Base-by-base conservation (phyloP, 2,888 invertebrate genomes). In the Meiosimyza platycephala region DNA sequence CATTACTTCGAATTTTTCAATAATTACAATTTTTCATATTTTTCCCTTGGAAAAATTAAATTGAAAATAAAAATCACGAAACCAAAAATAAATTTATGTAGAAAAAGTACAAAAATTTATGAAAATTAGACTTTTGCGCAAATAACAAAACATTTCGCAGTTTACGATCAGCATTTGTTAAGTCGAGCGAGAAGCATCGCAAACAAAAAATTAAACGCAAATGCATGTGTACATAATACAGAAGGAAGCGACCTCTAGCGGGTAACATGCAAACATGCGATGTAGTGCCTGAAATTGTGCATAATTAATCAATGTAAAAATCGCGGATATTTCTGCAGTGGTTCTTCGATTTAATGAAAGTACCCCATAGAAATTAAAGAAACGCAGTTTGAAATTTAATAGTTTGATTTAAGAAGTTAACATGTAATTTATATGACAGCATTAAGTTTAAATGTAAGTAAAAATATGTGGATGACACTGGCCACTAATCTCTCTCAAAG, bases 111-210 rank as follows among this genome's bases (percentile, higher is more conserved):
- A 12, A 11, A 18, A 16, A 11, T 28, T 28, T 13, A 57, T 15
- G 18, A 57, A 78, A 83, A 82, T 83, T 83, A 83, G 79, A 79
- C 80, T 83, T 82, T 80, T 76, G 77, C 79, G 78, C 76, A 80
- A 82, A 80, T 79, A 79, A 78, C 80, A 78, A 80, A 78, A 79
- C 78, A 82, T 84, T 83, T 79, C 76, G 59, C 33, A 50, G 64
- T 28, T 64, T 64, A 64, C 64, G 64, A 64, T 64, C 64, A 51
- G 22, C 64, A 64, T 64, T 64, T 64, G 64, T 64, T 28, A 64
- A 40, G 51, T 18, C 64, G 15, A 22, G 4, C 18, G 63, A 18
- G 33, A 15, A 6, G 47, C 16, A 63, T 6, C 63, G n/a, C 33
- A 16, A n/a, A 16, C 47, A 63, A 18, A 22, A 28, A 15, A 15